A percentile compares a stretch with the other conserved stretches of the same genome.
Evolutionary conservation across 2,113 vertebrate species (phyloP).

Genomic region (Cephalophus harveyi): DNA sequence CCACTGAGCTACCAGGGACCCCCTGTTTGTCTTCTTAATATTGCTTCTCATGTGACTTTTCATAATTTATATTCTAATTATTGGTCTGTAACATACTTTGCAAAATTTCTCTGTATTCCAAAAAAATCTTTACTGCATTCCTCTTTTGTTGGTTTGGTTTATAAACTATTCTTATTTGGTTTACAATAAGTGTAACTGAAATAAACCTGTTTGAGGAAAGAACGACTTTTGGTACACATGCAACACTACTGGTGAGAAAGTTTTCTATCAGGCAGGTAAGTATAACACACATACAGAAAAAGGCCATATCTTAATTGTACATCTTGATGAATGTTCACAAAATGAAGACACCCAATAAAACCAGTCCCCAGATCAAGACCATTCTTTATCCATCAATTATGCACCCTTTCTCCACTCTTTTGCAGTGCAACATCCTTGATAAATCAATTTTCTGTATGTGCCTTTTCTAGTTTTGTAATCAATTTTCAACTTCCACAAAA

Average conservation of each 20-base stretch:
- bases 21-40: background rate
- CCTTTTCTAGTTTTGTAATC: background rate
- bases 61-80: background rate
- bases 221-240: background rate
- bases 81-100: background rate
- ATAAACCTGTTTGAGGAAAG: background rate
- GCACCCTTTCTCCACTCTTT: background rate
- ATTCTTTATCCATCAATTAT: background rate
- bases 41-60: background rate
- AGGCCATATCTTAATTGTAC: too few relatives aligned
- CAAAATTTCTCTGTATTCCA: background rate
- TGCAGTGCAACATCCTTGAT: background rate
- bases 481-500: background rate
- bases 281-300: background rate
- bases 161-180: background rate
- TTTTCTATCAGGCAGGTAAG: background rate
- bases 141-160: background rate
- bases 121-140: background rate
- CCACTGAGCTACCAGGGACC: background rate
- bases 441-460: background rate
- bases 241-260: background rate
- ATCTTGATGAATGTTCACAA: background rate
- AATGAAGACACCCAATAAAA: background rate
- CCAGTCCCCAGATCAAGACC: background rate
- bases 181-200: background rate